A percentile compares a stretch with the other conserved stretches of the same genome.
phyloP scores from a whole-genome alignment of 2,113 vertebrate genomes.

The Vidua chalybeata region DNA sequence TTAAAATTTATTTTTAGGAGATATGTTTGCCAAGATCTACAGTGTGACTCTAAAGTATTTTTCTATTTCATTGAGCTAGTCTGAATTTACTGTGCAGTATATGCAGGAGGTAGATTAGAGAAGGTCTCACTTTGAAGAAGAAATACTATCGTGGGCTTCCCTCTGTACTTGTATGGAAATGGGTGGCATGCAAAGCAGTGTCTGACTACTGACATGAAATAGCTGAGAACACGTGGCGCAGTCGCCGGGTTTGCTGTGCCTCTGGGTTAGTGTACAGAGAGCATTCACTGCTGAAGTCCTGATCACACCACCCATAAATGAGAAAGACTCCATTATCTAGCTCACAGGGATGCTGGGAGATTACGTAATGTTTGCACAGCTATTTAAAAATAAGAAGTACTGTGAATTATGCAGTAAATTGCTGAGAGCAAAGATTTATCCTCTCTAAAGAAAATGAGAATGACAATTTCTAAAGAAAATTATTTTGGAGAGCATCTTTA shows the following conservation, averaged over 20 bases:
- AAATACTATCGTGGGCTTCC: not conserved
- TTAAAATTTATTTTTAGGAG: not conserved
- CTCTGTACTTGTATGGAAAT: not conserved
- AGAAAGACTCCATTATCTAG: slow-evolving; percentile 29
- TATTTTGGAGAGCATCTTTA: not conserved
- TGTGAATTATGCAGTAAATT: slow-evolving; percentile 41
- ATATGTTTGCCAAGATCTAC: not conserved
- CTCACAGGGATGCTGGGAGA: slow-evolving; percentile 2
- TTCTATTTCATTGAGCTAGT: not conserved
- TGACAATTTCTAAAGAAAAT: slow-evolving; percentile 17
- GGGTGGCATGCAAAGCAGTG: not conserved
- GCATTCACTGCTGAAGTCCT: not conserved
- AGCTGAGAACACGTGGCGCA: not conserved
- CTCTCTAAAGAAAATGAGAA: slow-evolving; percentile 20
- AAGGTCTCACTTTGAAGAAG: not conserved
- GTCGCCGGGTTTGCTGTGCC: not conserved
- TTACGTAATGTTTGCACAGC: slow-evolving; percentile 37
- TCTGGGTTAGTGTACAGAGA: not conserved
- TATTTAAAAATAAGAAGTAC: slow-evolving; percentile 38
- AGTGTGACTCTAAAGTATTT: not conserved
- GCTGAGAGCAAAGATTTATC: slow-evolving; percentile 19
- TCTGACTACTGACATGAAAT: not conserved
- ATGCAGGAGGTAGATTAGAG: not conserved
- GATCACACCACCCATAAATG: slow-evolving; percentile 4
- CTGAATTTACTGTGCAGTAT: not conserved